Base-by-base conservation (phyloP, 2,797 vertebrate species). In the Hydrophis major region DNA sequence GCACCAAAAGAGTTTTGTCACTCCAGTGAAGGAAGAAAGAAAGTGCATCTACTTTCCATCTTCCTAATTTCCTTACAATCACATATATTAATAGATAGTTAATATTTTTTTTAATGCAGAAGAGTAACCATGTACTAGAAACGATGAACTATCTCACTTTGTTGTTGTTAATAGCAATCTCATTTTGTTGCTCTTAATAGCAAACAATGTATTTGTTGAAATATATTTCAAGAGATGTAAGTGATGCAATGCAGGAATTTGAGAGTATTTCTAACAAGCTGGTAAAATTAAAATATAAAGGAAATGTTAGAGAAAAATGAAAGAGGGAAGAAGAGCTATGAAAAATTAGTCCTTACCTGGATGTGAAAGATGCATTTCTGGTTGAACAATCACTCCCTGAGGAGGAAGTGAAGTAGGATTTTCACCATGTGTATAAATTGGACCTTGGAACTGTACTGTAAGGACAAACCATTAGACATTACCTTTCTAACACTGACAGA, bases 311-410 rank as follows among this genome's bases (percentile, higher is more conserved):
- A 74, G 55, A 37, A 25, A 60, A 90, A 87, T 69, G 28, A 63
- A 16, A 7, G 27, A 18, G 55, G 32, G 32, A 78, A 20, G 25
- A 63, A 53, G 8, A 14, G 28, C 18, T 53, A n/a, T 25, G 20
- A 59, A 11, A 88, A 66, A 57, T 3, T 27, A 25, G 13, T 88
- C 11, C 97, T 98, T 96, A 98, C 98, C 98, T 90, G 99, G 99
- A 95, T 99, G 99, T 27, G 99, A 97, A 94, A 99, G 97, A 96
- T 99, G 99, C 98, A 99, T 99, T 98, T 99, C 99, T 0, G 99
- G 99, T 96, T 99, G 99, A 94, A 99, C 99, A 95, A 99, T 98
- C 98, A 99, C 99, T 96, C 99, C 98, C 94, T 99, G 99, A 7
- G 99, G 99, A 0, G 99, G 98, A 96, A 99, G 97, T 32, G 99